Percentiles rank a stretch among this genome's conserved stretches.
Conservation (phyloP, 2,888 invertebrate genomes). For the Phortica magna region DNA sequence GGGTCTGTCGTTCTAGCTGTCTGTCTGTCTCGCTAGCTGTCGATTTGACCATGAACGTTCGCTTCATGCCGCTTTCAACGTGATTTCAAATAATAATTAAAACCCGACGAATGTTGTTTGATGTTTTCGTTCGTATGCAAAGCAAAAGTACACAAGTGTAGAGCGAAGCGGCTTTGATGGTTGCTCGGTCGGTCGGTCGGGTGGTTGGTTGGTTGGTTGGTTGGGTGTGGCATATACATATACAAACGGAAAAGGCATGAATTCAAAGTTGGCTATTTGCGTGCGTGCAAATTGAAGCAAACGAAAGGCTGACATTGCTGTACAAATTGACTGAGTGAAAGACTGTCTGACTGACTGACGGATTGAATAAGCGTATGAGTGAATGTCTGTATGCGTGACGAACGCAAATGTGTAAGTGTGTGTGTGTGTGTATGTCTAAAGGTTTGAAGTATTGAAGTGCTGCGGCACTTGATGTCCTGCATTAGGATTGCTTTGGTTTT, state of each 20-base stretch:
- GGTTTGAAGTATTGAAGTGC: background rate
- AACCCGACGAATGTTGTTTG: constrained; percentile 60
- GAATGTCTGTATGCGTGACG: background rate
- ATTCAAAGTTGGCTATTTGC: background rate
- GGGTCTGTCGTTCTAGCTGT: background rate
- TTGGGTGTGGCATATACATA: background rate
- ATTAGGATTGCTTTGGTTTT: background rate
- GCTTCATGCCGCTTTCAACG: constrained; percentile 38
- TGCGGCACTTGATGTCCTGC: background rate
- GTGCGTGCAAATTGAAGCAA: background rate
- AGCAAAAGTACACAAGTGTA: constrained; percentile 34
- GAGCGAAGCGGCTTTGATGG: background rate
- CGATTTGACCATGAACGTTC: background rate
- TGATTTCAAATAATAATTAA: constrained; percentile 64
- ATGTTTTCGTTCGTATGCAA: constrained; percentile 53
- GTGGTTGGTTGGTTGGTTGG: background rate
- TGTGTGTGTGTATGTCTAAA: too few relatives aligned
- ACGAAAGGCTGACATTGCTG: background rate
- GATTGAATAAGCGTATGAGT: background rate
- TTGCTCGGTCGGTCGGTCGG: background rate
- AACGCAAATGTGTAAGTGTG: too few relatives aligned
- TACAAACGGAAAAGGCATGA: background rate
- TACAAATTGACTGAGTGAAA: background rate
- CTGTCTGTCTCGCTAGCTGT: background rate
- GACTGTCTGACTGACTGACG: background rate